Evolutionary conservation across 2,113 vertebrate species (phyloP), one percentile per base, ranked within the genome.

Genomic region (Plectropomus leopardus): DNA sequence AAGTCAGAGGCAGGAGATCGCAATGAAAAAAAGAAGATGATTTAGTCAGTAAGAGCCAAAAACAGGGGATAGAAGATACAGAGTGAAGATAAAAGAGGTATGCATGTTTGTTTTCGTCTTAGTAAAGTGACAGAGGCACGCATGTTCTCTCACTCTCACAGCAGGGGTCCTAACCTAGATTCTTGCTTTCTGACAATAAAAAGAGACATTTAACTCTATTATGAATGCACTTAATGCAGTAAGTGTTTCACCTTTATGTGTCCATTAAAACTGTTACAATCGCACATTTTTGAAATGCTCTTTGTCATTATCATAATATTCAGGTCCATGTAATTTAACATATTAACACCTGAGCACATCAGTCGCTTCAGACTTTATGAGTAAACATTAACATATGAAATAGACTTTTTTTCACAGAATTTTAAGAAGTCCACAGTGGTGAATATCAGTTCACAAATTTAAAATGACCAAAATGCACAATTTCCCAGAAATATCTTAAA

Each of bases 1-100:
- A 79, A 68, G 48, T 85, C 74, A 64, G 19, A 78, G 67, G 73
- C 54, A 75, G 54, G 0, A 50, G 60, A 61, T 5, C 0, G 19
- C 24, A 13, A 26, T 15, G 7, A 30, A 58, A 28, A 44, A 24
- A 45, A 61, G 71, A 47, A 55, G 9, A 53, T n/a, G 60, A 47
- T 65, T 34, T 53, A 59, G 51, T 72, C 32, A 36, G 3, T 34
- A 0, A 55, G 48, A 58, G 58, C 4, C 30, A 45, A 48, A 26
- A n/a, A 44, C 40, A 70, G 10, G 0, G 21, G 21, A 44, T 1
- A 15, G 34, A 8, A 72, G 32, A 51, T 10, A 60, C 7, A 66
- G 36, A 48, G 40, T 0, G 14, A 30, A 40, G 15, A 79, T 72
- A 24, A 40, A 34, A 26, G n/a, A 61, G 64, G 7, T 40, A 14